Evolutionary conservation across 2,797 vertebrate species (phyloP), one percentile per base, ranked within the genome.

Genomic region (Diglossa cyanea): DNA sequence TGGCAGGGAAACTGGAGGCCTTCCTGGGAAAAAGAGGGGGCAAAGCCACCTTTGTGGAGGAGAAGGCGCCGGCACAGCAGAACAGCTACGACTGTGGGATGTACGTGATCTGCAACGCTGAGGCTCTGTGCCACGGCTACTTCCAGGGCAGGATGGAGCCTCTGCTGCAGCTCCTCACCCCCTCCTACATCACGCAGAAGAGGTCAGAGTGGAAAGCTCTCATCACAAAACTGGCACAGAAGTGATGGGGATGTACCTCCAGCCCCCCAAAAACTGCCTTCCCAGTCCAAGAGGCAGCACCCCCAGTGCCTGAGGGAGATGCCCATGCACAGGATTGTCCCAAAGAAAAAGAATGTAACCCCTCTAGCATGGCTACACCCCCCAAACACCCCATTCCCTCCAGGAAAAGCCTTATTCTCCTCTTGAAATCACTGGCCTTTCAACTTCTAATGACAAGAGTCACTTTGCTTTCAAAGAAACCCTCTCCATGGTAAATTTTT

Each of bases 71-170:
- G 1, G 97, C 98, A 3, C 99, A 99, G 97, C 98, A 99, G 97
- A 99, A 99, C 98, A 99, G 99, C 98, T 99, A 99, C 35, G 99
- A 99, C 98, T 99, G 99, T 54, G 99, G 99, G 95, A 99, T 99
- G 99, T 99, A 99, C 1, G 99, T 99, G 60, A 98, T 99, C 95
- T 99, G 99, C 94, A 99, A 99, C 2, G 92, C 99, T 0, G 99
- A 99, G 97, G 98, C 97, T 83, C 96, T 99, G 94, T 99, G 99
- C 71, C 98, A 98, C 71, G 98, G 96, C 13, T 94, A 96, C 95
- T 97, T 97, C 47, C 98, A 98, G 94, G 98, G 97, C 37, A 95
- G 92, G 8, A 97, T 98, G 0, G 97, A 97, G 50, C 97, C 98
- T 13, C 96, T 98, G 8, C 93, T 98, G 80, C 98, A 98, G 94